Percentiles rank a stretch among this genome's conserved stretches.
These are phyloP conservation scores for Papilio glaucus DNA, from an alignment of 1,140 invertebrate species.

Conservation along the genomic window DNA sequence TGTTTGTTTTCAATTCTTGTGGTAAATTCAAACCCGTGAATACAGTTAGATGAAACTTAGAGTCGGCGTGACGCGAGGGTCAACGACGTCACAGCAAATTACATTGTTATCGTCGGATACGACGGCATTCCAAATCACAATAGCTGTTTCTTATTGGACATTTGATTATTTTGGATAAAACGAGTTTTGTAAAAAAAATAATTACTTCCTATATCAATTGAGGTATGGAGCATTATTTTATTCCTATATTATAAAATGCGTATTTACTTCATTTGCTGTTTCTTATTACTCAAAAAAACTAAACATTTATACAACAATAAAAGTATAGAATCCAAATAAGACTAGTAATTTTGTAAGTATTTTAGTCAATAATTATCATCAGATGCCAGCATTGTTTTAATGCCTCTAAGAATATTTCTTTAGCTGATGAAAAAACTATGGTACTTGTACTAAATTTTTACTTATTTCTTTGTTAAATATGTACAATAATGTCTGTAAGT, in stretches of 20 bases:
- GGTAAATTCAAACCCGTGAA: constrained; percentile 41
- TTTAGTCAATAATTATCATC: too few relatives aligned
- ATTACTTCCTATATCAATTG: neutral
- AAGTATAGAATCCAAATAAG: too few relatives aligned
- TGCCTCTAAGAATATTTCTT: too few relatives aligned
- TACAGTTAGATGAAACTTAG: constrained; percentile 52
- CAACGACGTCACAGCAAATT: constrained; percentile 44
- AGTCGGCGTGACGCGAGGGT: constrained; percentile 43
- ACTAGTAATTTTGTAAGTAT: too few relatives aligned
- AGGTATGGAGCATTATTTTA: neutral
- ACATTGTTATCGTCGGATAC: constrained; percentile 24
- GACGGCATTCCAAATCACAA: constrained; percentile 27
- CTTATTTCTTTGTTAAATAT: too few relatives aligned
- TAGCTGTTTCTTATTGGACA: constrained; percentile 31
- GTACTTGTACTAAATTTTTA: too few relatives aligned
- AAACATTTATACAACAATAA: too few relatives aligned
- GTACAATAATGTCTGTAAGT: too few relatives aligned
- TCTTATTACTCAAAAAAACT: too few relatives aligned
- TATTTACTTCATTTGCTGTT: too few relatives aligned
- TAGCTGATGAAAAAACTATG: too few relatives aligned
- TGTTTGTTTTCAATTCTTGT: constrained; percentile 45
- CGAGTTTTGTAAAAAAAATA: neutral
- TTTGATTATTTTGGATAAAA: neutral
- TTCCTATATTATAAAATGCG: neutral
- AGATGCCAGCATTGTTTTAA: too few relatives aligned